These are phyloP conservation scores for Octodonta nipae DNA, from an alignment of 2,888 invertebrate species.

Conservation along the genomic window DNA sequence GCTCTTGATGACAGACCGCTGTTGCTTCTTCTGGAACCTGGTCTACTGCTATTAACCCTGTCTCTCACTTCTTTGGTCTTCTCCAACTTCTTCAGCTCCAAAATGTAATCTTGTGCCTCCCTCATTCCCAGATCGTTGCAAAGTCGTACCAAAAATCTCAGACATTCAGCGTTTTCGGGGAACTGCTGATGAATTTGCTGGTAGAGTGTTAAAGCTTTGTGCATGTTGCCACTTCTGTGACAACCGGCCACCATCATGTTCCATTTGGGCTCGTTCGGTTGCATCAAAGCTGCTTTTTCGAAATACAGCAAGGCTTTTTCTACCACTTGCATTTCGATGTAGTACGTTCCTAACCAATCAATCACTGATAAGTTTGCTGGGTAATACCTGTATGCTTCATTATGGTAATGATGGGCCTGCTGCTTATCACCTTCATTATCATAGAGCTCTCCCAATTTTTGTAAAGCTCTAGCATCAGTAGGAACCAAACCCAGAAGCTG, in stretches of 20 bases:
- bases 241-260: constrained; percentile 76
- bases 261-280: constrained; percentile 72
- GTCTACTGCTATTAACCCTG: constrained; percentile 43
- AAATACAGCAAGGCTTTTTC: constrained; percentile 77
- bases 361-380: constrained; percentile 64
- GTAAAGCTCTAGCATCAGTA: constrained; percentile 79
- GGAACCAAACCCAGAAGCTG: constrained; percentile 72
- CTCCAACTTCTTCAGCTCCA: constrained; percentile 63
- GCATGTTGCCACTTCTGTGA: constrained; percentile 60
- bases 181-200: constrained; percentile 49
- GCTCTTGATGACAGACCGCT: constrained; percentile 44
- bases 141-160: constrained; percentile 76
- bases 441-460: constrained; percentile 80
- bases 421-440: constrained; percentile 83
- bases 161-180: constrained; percentile 88
- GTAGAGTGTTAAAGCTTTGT: constrained; percentile 61
- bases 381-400: constrained; percentile 61
- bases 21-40: constrained; percentile 41
- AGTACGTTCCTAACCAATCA: constrained; percentile 81
- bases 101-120: constrained; percentile 74
- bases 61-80: constrained; percentile 43
- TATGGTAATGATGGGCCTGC: constrained; percentile 72
- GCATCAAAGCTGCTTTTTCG: constrained; percentile 61
- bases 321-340: constrained; percentile 74
- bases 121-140: constrained; percentile 81